A percentile compares a stretch with the other conserved stretches of the same genome.
Evolutionary conservation across 2,888 invertebrate species (phyloP).

Genomic region (Iphiclides podalirius): DNA sequence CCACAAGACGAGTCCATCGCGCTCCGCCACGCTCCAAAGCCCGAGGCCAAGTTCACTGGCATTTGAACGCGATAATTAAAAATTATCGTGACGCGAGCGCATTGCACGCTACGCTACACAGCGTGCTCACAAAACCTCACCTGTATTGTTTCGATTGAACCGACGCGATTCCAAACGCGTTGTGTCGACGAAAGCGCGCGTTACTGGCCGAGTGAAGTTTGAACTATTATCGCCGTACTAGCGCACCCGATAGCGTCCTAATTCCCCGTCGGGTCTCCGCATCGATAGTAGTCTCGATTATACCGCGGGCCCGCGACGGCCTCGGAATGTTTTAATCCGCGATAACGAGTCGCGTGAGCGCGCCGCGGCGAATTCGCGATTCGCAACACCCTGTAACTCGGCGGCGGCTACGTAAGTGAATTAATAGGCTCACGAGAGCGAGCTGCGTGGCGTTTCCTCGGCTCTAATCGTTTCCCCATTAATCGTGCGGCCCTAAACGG

Average conservation of each 20-base stretch:
- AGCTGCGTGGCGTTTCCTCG: constrained; percentile 27
- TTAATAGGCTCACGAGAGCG: constrained; percentile 44
- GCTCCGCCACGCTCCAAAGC: constrained; percentile 54
- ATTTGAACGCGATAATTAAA: constrained; percentile 79
- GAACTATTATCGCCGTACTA: not conserved
- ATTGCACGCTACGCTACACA: constrained; percentile 72
- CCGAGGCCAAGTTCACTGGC: constrained; percentile 79
- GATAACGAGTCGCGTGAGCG: constrained; percentile 21
- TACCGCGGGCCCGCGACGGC: constrained; percentile 6
- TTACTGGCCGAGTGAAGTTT: not conserved
- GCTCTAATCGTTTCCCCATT: too few relatives aligned
- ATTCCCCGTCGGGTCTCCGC: constrained; percentile 9
- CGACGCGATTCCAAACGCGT: not conserved
- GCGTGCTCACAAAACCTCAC: constrained; percentile 23
- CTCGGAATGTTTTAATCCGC: constrained; percentile 14
- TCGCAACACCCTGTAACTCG: constrained; percentile 17
- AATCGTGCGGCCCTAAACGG: constrained; percentile 29
- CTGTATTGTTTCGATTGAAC: not conserved
- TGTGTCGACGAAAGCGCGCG: constrained; percentile 4
- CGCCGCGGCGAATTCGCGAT: constrained; percentile 13
- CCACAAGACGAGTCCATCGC: constrained; percentile 62
- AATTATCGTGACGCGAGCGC: constrained; percentile 74
- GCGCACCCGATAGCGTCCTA: constrained; percentile 19
- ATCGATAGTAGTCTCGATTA: constrained; percentile 10
- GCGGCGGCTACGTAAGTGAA: too few relatives aligned